Evolutionary conservation across 53 echinoderm and acorn worm genomes (phyloP).

Genomic region (Antedon mediterranea): DNA sequence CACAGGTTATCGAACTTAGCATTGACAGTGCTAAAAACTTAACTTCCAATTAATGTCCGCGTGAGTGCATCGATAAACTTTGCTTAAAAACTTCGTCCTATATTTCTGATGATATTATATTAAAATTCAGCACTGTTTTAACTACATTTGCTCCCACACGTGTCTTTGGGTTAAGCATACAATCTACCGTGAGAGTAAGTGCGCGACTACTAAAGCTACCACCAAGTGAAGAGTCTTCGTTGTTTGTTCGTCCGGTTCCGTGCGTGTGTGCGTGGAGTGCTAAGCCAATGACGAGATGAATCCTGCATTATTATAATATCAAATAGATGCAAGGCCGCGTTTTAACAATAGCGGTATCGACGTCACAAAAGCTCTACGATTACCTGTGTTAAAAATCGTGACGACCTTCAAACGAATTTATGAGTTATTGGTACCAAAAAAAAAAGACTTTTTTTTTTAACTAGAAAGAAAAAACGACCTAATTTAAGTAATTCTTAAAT

Average conservation of each 20-base stretch:
- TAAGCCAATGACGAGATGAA: not conserved
- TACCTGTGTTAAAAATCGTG: not conserved
- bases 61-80: not conserved
- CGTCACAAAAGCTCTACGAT: not conserved
- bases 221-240: not conserved
- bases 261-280: not conserved
- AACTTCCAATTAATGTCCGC: not conserved
- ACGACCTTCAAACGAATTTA: not conserved
- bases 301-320: not conserved
- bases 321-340: not conserved
- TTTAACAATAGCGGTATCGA: not conserved
- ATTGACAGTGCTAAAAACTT: slow-evolving; percentile 1
- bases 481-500: no score
- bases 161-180: not conserved
- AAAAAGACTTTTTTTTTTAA: no score
- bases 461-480: no score
- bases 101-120: not conserved
- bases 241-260: not conserved
- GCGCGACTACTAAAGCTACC: not conserved
- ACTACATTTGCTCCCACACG: not conserved
- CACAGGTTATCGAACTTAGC: no score
- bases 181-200: not conserved
- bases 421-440: not conserved
- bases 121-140: not conserved
- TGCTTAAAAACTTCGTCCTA: not conserved